Evolutionary conservation across 2,888 invertebrate genomes (phyloP).

Genomic region (Nymphalis urticae): DNA sequence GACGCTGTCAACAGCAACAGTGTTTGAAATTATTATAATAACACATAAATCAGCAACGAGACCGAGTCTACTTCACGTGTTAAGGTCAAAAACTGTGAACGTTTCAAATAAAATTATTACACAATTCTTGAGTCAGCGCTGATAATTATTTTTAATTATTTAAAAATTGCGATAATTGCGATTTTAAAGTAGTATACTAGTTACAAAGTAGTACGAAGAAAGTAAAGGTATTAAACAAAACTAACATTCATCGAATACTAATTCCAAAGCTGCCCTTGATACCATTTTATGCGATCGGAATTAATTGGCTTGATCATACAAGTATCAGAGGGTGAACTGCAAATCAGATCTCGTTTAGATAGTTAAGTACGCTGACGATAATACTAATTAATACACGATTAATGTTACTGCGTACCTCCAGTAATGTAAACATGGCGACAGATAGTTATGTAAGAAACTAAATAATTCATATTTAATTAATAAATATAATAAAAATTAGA

Average conservation of each 20-base stretch:
- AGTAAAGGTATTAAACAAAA: slow-evolving; percentile 21
- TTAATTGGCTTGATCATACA: slow-evolving; percentile 31
- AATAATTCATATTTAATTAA: background rate
- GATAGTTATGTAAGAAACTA: background rate
- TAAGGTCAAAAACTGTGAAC: slow-evolving; percentile 9
- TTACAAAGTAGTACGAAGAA: slow-evolving; percentile 14
- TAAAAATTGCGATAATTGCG: background rate
- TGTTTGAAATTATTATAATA: slow-evolving; percentile 3
- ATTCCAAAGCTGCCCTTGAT: slow-evolving; percentile 32
- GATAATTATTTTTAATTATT: background rate
- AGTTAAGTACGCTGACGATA: slow-evolving; percentile 13
- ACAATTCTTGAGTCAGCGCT: background rate
- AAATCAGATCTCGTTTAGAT: slow-evolving; percentile 28
- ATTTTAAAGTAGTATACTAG: background rate
- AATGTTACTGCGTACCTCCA: background rate
- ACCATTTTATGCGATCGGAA: slow-evolving; percentile 33
- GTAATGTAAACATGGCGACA: background rate
- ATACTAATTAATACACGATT: slow-evolving; percentile 15
- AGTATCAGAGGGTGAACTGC: slow-evolving; percentile 25
- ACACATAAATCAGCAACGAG: slow-evolving; percentile 1
- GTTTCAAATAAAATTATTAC: slow-evolving; percentile 3
- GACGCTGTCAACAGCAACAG: no score
- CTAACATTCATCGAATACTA: slow-evolving; percentile 24
- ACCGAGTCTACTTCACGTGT: background rate
- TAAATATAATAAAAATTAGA: background rate